These are phyloP conservation scores for Melanotus villosus DNA, from an alignment of 2,888 invertebrate species.

Conservation along the genomic window DNA sequence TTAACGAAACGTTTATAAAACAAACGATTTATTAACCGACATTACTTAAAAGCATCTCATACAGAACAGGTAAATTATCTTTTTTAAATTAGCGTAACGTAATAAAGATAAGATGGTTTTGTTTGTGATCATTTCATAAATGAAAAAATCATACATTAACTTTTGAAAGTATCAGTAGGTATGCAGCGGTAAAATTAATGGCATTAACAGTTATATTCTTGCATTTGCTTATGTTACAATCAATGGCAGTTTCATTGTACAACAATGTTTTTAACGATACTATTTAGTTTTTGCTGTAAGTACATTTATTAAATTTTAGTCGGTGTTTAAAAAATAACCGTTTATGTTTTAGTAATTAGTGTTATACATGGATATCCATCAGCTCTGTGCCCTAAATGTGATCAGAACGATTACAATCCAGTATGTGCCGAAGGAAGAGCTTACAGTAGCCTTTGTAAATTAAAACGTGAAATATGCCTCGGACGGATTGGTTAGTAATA, in stretches of 20 bases:
- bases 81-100: not conserved
- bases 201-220: not conserved
- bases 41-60: no score
- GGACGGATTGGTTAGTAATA: constrained; percentile 39
- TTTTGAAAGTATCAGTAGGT: not conserved
- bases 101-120: constrained; percentile 14
- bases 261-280: no score
- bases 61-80: not conserved
- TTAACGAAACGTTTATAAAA: no score
- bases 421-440: constrained; percentile 40
- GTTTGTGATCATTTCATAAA: constrained; percentile 1
- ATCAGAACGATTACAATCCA: constrained; percentile 42
- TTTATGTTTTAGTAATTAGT: constrained; percentile 6
- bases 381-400: constrained; percentile 23
- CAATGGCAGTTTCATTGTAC: no score
- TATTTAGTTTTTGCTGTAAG: no score
- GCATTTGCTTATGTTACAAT: not conserved
- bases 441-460: constrained; percentile 31
- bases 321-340: no score
- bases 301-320: no score
- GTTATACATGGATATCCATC: not conserved
- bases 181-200: not conserved
- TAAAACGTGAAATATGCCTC: constrained; percentile 33
- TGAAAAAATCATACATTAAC: constrained; percentile 5
- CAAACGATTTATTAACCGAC: no score